These are phyloP conservation scores for Pararge aegeria DNA, from an alignment of 1,140 invertebrate species.

Conservation along the genomic window DNA sequence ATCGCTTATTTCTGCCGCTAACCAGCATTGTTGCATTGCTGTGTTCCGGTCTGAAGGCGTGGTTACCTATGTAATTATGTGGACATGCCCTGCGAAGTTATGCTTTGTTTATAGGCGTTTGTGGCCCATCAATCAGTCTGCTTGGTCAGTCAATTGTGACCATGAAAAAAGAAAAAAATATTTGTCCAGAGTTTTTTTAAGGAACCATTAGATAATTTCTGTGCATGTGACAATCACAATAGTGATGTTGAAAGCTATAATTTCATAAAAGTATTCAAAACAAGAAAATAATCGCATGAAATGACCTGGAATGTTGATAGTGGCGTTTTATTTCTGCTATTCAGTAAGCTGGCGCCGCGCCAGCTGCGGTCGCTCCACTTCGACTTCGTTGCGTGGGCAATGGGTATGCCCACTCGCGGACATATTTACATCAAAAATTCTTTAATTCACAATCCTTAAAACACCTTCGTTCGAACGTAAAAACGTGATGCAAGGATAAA, in stretches of 20 bases:
- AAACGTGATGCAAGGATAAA: neutral
- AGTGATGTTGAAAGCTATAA: neutral
- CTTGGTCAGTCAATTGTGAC: no score
- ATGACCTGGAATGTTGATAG: conserved; percentile 73
- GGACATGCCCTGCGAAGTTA: no score
- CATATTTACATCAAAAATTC: conserved; percentile 36
- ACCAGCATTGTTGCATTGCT: no score
- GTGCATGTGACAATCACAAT: no score
- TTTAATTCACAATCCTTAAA: conserved; percentile 8
- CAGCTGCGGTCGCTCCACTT: conserved; percentile 58
- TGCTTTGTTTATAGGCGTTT: no score
- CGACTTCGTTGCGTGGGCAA: conserved; percentile 48
- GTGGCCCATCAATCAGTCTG: no score
- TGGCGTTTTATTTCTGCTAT: conserved; percentile 67
- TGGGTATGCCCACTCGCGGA: conserved; percentile 52
- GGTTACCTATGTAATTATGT: no score
- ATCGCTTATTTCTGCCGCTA: no score
- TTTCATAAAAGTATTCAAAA: conserved; percentile 31
- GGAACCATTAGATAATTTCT: no score
- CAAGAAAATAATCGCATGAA: conserved; percentile 63
- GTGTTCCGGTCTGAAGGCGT: no score
- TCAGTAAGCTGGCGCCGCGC: conserved; percentile 51
- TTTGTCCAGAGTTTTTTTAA: no score
- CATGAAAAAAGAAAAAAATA: no score
- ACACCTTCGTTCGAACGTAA: neutral